phyloP scores from a whole-genome alignment of 30 jellyfish, hydroid and myxozoan genomes.

The Rhopilema esculentum region DNA sequence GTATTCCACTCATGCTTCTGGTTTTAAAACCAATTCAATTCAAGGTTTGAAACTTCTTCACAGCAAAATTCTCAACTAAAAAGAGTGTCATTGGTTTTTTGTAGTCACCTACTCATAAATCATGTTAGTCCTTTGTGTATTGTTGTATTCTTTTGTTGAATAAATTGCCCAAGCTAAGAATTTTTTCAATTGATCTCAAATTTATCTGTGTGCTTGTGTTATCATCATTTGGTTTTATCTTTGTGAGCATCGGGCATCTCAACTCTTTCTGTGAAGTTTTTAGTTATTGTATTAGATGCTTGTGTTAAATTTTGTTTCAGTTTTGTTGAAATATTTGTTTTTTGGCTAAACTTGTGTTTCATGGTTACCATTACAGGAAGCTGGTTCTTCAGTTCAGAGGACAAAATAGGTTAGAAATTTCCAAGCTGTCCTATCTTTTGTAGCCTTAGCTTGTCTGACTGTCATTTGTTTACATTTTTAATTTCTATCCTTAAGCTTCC shows the following conservation, averaged over 20 bases:
- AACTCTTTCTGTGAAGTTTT: no score
- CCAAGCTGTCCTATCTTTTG: neutral
- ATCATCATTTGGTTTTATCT: neutral
- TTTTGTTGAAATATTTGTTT: neutral
- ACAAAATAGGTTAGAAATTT: slow-evolving; percentile 49
- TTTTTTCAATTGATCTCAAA: neutral
- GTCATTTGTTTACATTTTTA: neutral
- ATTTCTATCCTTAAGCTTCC: neutral
- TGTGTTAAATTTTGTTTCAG: neutral
- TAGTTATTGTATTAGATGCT: neutral
- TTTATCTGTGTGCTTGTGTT: neutral
- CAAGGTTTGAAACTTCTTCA: no score
- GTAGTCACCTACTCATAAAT: no score
- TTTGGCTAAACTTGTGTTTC: slow-evolving; percentile 4
- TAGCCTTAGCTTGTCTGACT: neutral
- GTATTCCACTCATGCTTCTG: no score
- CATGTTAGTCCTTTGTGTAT: no score
- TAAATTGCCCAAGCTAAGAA: no score
- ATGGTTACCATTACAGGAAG: slow-evolving; percentile 53
- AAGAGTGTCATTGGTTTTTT: no score
- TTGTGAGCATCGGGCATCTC: neutral
- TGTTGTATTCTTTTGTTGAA: no score
- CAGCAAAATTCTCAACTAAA: no score
- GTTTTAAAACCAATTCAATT: no score
- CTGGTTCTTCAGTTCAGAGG: slow-evolving; percentile 62